A percentile compares a stretch with the other conserved stretches of the same genome.
Conservation (phyloP, 2,113 vertebrate genomes). For the Lethenteron reissneri region DNA sequence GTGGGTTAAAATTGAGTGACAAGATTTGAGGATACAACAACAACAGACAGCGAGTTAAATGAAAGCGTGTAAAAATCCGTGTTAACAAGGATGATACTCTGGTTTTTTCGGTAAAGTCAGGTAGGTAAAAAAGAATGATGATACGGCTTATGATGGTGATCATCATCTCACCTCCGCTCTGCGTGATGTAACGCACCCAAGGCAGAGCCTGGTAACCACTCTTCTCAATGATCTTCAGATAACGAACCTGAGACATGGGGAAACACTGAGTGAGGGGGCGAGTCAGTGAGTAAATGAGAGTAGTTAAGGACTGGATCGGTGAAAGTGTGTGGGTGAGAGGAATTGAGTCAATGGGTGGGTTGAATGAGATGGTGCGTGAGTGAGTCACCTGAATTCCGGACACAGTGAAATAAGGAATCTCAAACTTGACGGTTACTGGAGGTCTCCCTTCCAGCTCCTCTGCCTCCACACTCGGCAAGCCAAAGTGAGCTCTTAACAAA, state of each 20-base stretch:
- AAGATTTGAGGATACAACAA: no score
- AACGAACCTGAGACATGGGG: conserved; percentile 41
- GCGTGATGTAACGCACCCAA: conserved; percentile 90
- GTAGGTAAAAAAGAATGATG: neutral
- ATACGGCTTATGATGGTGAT: neutral
- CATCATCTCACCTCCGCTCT: conserved; percentile 55
- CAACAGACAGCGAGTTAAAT: no score
- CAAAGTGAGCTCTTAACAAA: conserved; percentile 86
- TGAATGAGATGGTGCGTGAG: fast-evolving
- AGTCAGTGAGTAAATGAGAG: conserved; percentile 8
- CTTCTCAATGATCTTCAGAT: conserved; percentile 96
- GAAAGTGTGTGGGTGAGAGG: conserved; percentile 12
- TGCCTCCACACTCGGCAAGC: conserved; percentile 81
- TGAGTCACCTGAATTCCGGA: conserved; percentile 76
- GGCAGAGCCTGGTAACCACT: conserved; percentile 60
- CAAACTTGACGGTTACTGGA: conserved; percentile 88
- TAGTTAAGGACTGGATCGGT: conserved; percentile 15
- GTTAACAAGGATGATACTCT: no score
- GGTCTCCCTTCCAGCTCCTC: conserved; percentile 96
- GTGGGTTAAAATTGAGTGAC: no score
- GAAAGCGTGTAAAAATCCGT: no score
- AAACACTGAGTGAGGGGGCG: neutral
- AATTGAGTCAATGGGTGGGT: conserved; percentile 16
- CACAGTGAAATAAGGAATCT: conserved; percentile 95
- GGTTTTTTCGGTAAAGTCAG: neutral